Percentiles rank a stretch among this genome's conserved stretches.
These are phyloP conservation scores for Perccottus glenii DNA, from an alignment of 2,113 vertebrate genomes.

Conservation along the genomic window DNA sequence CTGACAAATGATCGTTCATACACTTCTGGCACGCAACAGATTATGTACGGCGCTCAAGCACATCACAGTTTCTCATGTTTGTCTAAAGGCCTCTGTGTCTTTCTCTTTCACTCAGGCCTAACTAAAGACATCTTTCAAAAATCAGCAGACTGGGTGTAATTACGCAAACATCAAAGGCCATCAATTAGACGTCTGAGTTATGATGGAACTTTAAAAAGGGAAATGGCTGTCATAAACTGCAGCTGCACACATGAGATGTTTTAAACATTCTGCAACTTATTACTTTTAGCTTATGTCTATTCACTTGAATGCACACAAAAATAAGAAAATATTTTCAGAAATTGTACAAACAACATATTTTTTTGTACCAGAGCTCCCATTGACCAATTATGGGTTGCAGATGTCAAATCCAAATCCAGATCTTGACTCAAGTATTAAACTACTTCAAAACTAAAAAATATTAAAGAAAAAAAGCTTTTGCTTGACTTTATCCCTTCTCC, in stretches of 20 bases:
- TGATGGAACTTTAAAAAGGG: constrained; percentile 24
- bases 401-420: constrained; percentile 30
- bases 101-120: constrained; percentile 47
- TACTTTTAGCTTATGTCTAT: too few species aligned
- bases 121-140: constrained; percentile 65
- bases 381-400: not conserved
- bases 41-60: constrained; percentile 64
- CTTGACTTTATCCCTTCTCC: constrained; percentile 37
- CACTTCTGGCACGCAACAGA: constrained; percentile 59
- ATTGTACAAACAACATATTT: too few species aligned
- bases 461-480: not conserved
- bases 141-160: constrained; percentile 34
- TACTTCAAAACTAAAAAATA: constrained; percentile 39
- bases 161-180: constrained; percentile 58
- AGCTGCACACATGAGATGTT: constrained; percentile 33
- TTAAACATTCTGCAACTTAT: not conserved
- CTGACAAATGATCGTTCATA: constrained; percentile 62
- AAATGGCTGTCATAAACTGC: constrained; percentile 29
- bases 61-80: constrained; percentile 48
- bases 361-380: too few species aligned
- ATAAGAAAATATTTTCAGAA: too few species aligned
- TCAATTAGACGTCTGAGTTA: constrained; percentile 57
- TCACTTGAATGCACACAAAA: too few species aligned
- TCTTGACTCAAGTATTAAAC: constrained; percentile 22
- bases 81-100: constrained; percentile 23